Base-by-base conservation (phyloP, 2,113 vertebrate species). In the Heterotilapia buettikoferi region DNA sequence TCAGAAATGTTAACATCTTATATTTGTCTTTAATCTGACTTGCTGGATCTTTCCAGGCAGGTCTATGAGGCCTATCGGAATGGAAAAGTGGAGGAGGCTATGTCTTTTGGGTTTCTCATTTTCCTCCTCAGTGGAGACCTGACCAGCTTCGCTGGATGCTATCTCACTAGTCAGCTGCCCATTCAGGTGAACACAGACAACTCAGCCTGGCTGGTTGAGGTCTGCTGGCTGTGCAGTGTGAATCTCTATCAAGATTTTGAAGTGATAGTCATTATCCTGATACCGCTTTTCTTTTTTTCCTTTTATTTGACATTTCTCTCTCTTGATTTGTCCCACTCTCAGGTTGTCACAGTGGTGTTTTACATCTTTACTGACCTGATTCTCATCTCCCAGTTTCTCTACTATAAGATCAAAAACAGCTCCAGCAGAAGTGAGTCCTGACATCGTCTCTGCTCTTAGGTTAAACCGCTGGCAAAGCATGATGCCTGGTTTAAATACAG, bases 91-190 rank as follows among this genome's bases (percentile, higher is more conserved):
- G 96, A 94, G 19, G 93, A 96, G 81, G 95, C 94, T 0, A 94
- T 96, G 87, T 97, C 96, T 63, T 66, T 96, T 68, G 94, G 92
- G 40, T 97, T 97, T 83, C 94, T 97, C 52, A 92, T 97, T 50
- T 96, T 95, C 84, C 96, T 95, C 88, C 53, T 96, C 76, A 91
- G 93, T 93, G 96, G 95, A 54, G 95, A 97, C 63, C 76, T 96
- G 19, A 93, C 91, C 80, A 95, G 89, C 87, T 96, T 96, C 43
- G 18, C 85, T 33, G 96, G 96, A 19, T 97, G 95, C 89, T 96
- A 92, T 79, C 95, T 96, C 82, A 96, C 95, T 82, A 95, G 91
- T 24, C 95, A 96, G 59, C 92, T 97, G 40, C 96, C 94, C 14
- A 86, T 96, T 90, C 96, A 97, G 96, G 96, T 96, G 50, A 90